Conservation (phyloP, 2,888 invertebrate genomes). For the Melanostoma mellinum region DNA sequence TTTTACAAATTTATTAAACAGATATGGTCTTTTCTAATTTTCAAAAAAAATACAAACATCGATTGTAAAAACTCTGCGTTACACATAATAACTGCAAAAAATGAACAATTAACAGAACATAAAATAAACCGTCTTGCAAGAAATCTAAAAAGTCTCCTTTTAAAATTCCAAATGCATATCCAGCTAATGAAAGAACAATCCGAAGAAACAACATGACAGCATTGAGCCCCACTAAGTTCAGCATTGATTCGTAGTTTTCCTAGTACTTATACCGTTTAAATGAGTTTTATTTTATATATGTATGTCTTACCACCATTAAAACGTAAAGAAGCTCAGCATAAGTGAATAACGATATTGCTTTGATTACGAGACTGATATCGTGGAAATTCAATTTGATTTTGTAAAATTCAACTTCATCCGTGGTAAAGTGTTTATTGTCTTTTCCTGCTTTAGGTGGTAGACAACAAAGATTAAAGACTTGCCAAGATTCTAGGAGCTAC, state of each 20-base stretch:
- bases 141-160: constrained; percentile 31
- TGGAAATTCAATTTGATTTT: constrained; percentile 60
- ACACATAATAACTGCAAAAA: constrained; percentile 48
- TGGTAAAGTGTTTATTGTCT: constrained; percentile 18
- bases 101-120: constrained; percentile 39
- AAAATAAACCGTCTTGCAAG: constrained; percentile 33
- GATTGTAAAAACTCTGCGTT: constrained; percentile 40
- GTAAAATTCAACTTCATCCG: constrained; percentile 41
- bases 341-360: constrained; percentile 33
- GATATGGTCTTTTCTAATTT: neutral
- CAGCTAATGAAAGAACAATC: constrained; percentile 23
- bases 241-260: constrained; percentile 50
- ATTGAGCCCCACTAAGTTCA: constrained; percentile 49
- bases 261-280: constrained; percentile 7
- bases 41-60: constrained; percentile 18
- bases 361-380: constrained; percentile 46
- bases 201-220: constrained; percentile 31
- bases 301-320: constrained; percentile 17
- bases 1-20: too few relatives aligned
- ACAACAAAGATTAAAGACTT: constrained; percentile 35
- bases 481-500: constrained; percentile 26
- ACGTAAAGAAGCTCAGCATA: constrained; percentile 38
- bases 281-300: neutral
- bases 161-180: constrained; percentile 40
- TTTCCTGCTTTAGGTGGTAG: constrained; percentile 26